Evolutionary conservation across 2,113 vertebrate species (phyloP).

Genomic region (Mungos mungo): DNA sequence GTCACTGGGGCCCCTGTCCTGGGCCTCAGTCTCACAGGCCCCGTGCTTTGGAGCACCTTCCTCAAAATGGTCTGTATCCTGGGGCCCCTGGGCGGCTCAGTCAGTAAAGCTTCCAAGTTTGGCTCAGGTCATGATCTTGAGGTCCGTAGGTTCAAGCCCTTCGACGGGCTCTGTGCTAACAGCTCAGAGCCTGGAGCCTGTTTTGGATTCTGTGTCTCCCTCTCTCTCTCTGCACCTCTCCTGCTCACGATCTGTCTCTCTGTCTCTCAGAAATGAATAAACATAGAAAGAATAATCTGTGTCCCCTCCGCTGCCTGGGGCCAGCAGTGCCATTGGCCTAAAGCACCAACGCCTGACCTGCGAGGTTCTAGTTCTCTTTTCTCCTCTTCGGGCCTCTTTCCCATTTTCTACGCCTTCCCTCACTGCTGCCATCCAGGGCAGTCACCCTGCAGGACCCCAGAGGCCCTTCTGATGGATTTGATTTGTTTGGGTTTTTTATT

Average conservation of each 20-base stretch:
- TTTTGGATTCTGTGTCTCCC: no score
- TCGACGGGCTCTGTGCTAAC: no score
- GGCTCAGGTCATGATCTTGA: no score
- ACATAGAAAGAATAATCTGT: no score
- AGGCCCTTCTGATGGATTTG: background rate
- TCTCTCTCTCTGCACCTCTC: no score
- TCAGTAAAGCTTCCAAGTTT: no score
- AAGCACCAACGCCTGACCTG: background rate
- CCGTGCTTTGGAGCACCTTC: background rate
- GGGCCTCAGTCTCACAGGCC: background rate
- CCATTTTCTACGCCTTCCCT: background rate
- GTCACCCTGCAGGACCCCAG: background rate
- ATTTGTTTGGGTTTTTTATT: background rate
- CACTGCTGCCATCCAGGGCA: background rate
- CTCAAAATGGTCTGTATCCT: background rate
- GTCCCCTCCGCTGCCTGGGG: background rate
- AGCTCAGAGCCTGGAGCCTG: no score
- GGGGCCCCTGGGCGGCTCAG: no score
- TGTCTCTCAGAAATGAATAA: no score
- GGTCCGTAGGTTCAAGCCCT: no score
- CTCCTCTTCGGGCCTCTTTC: background rate
- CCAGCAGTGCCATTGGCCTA: rapidly evolving
- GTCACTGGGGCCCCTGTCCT: background rate
- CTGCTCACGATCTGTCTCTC: no score
- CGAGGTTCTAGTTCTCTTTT: background rate